Evolutionary conservation across 2,888 invertebrate genomes (phyloP), one percentile per base, ranked within the genome.

Genomic region (Penaeus monodon): DNA sequence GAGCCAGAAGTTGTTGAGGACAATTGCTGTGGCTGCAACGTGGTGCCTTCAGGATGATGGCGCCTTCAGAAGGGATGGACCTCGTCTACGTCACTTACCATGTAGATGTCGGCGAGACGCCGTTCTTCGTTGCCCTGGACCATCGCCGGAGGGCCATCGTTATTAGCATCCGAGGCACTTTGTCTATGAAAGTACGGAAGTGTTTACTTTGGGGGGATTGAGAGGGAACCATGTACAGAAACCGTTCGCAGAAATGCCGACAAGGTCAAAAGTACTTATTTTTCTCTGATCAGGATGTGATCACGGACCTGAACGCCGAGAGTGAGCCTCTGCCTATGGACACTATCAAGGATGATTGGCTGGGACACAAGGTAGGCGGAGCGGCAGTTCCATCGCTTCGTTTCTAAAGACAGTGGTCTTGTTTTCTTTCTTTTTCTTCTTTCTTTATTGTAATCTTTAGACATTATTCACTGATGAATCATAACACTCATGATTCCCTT

Each of bases 291-390:
- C 91, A 95, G 95, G 97, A 97, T 92, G 95, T 97, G 66, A 93
- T 97, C 91, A 97, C 97, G 63, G 97, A 97, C 93, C 93, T 97
- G 90, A 97, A 97, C 93, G 97, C 97, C 4, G 97, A 97, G 93
- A 95, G 95, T 89, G 97, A 97, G 92, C 95, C 95, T 6, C 92
- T 97, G 89, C 97, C 97, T 0, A 92, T 96, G 85, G 94, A 95
- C 89, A 96, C 96, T 8, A 94, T 95, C 0, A 94, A 94, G 82
- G 96, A 97, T 88, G 96, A 96, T 91, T 97, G 97, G 96, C 93
- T 96, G n/a, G 97, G 96, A 0, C 97, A 97, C 92, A 96, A 96
- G 93, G 97, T 94, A 91, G 88, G 88, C 81, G 38, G 22, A 22
- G 22, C 49, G 6, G 22, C 33, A n/a, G 14, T 70, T 6, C 14